Base-by-base conservation (phyloP, 2,113 vertebrate species). In the Stigmatopora argus region DNA sequence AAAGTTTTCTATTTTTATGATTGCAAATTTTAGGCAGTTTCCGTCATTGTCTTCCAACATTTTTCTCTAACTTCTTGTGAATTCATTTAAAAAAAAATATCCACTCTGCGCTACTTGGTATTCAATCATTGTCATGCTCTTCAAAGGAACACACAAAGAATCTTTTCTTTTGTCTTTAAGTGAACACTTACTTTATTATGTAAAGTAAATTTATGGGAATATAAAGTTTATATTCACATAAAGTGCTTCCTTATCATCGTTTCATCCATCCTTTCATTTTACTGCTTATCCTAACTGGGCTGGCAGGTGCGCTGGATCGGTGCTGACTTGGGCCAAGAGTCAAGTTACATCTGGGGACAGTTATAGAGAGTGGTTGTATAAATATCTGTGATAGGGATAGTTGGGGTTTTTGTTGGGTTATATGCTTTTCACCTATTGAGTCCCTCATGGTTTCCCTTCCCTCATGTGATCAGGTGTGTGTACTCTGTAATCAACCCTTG, bases 341-440 rank as follows among this genome's bases (percentile, higher is more conserved):
- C 5, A 11, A 12, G 49, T 9, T 21, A 12, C 10, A 4, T 19
- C 49, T n/a, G n/a, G 2, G 48, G 38, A 10, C 38, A 41, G 38
- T 41, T 41, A 59, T 74, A 48, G 69, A 49, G 77, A 72, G 67
- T 65, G 66, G 66, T 71, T 41, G 82, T 78, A 59, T 81, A 72
- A 71, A 80, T 68, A 61, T 79, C 69, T 31, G 26, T 2, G 3
- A 2, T 31, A 31, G 26, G 26, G 26, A 2, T 31, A 31, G 26
- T 31, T 31, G 26, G 3, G 26, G 26, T 31, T 31, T 31, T 31
- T 3, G 26, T 31, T 31, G 26, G 26, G 26, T 31, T 31, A 31
- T 31, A 31, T 31, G 26, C 26, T 31, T 31, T 31, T 3, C 26
- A 1, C 26, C 26, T 3, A 31, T 31, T 31, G 3, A 2, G 3